Conservation (phyloP, 2,113 vertebrate genomes). For the Antigone vipio region DNA sequence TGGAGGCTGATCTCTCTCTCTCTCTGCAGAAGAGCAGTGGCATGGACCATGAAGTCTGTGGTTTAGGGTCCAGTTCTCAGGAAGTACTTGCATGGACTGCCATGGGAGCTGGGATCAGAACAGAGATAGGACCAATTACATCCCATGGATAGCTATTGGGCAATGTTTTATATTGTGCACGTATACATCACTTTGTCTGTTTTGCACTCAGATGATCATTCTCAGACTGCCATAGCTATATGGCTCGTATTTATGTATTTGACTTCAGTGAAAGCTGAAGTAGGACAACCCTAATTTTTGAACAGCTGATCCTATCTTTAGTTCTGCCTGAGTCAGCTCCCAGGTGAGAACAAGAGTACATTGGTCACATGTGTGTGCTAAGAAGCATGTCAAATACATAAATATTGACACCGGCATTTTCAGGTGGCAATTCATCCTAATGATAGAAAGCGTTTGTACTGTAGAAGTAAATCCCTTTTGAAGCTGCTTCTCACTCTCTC, state of each 20-base stretch:
- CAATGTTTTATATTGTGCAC: not conserved
- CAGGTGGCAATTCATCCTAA: not conserved
- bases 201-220: not conserved
- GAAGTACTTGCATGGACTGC: not conserved
- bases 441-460: not conserved
- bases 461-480: not conserved
- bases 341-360: not conserved
- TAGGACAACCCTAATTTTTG: not conserved
- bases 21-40: not conserved
- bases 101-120: not conserved
- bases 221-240: not conserved
- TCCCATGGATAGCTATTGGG: not conserved
- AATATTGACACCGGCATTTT: not conserved
- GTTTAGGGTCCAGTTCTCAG: not conserved
- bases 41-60: not conserved
- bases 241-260: not conserved
- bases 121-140: fast-evolving
- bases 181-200: not conserved
- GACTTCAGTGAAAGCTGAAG: not conserved
- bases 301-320: not conserved
- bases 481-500: not conserved
- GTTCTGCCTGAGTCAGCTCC: not conserved
- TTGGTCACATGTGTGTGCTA: not conserved
- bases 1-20: not conserved
- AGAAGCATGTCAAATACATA: not conserved